Evolutionary conservation across 2,113 vertebrate species (phyloP).

Genomic region (Boulengeromyrus knoepffleri): DNA sequence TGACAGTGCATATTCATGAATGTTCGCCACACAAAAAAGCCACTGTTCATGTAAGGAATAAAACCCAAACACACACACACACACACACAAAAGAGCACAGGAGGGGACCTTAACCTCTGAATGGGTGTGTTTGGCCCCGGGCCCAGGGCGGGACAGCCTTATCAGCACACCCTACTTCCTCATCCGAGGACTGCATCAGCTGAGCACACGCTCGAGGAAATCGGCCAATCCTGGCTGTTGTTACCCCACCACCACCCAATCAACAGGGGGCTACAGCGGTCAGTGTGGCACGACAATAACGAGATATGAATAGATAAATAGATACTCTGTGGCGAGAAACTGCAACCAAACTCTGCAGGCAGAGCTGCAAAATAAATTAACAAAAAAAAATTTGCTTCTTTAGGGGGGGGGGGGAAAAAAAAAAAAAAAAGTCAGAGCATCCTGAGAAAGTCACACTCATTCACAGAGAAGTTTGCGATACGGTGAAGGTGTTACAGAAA

Average conservation of each 20-base stretch:
- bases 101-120: not conserved
- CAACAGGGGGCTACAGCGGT: not conserved
- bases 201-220: not conserved
- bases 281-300: not conserved
- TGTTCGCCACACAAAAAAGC: not conserved
- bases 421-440: not conserved
- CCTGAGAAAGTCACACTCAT: not conserved
- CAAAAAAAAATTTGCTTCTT: not conserved
- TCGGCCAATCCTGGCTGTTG: not conserved
- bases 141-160: constrained; percentile 40
- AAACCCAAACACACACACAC: not conserved
- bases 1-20: constrained; percentile 46
- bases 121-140: constrained; percentile 27
- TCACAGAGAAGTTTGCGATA: not conserved
- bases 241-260: not conserved
- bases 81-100: not conserved
- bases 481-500: not conserved
- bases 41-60: constrained; percentile 25
- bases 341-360: not conserved
- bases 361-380: not conserved
- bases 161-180: constrained; percentile 30
- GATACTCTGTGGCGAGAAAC: not conserved
- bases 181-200: constrained; percentile 25
- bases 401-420: too few relatives aligned
- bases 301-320: not conserved